A percentile compares a stretch with the other conserved stretches of the same genome.
These are phyloP conservation scores for Aricia agestis DNA, from an alignment of 1,140 invertebrate genomes.

Conservation along the genomic window DNA sequence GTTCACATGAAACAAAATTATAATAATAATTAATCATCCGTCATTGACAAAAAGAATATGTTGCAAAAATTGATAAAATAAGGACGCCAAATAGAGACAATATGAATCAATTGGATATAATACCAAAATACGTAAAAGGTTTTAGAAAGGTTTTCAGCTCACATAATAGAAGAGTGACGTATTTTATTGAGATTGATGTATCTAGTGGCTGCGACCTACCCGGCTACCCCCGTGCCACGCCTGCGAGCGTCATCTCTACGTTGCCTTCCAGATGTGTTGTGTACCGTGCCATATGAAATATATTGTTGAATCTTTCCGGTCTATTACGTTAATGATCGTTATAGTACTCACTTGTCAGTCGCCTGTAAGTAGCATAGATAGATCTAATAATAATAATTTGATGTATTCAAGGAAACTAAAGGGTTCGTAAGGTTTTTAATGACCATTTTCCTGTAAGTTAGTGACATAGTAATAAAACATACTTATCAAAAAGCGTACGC, in stretches of 20 bases:
- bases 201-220: not conserved
- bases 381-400: too few relatives aligned
- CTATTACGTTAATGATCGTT: too few relatives aligned
- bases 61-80: not conserved
- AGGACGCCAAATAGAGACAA: not conserved
- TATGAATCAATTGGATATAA: conserved; percentile 6
- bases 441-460: too few relatives aligned
- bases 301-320: too few relatives aligned
- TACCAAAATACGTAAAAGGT: not conserved
- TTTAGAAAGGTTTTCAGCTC: conserved; percentile 6
- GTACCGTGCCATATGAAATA: too few relatives aligned
- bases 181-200: conserved; percentile 11
- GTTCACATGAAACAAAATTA: not conserved
- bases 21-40: not conserved
- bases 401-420: too few relatives aligned
- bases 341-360: too few relatives aligned
- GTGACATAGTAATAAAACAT: too few relatives aligned
- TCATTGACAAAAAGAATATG: not conserved
- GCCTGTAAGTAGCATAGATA: too few relatives aligned
- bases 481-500: not conserved
- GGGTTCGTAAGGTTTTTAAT: too few relatives aligned
- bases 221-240: not conserved
- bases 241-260: too few relatives aligned
- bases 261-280: too few relatives aligned
- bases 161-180: not conserved